Conservation (phyloP, 2,113 vertebrate species). For the Cyanoramphus novaezelandiae region DNA sequence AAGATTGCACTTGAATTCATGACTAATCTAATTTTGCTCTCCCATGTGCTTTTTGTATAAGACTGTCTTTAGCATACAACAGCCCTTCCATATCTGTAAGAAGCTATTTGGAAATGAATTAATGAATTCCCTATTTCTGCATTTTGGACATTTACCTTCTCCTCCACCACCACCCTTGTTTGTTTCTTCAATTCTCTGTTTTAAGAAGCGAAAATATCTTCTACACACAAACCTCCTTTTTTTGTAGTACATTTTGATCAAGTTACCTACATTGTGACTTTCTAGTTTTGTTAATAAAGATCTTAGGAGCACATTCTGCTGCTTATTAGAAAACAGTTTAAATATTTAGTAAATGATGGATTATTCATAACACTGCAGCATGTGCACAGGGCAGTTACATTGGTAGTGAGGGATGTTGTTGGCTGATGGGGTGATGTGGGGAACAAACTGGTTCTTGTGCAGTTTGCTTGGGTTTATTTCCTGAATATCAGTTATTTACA, state of each 20-base stretch:
- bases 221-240: background rate
- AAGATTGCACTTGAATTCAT: slow-evolving; percentile 63
- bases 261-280: background rate
- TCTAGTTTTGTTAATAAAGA: background rate
- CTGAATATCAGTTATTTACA: background rate
- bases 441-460: background rate
- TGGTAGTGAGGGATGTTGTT: background rate
- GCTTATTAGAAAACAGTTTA: background rate
- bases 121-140: background rate
- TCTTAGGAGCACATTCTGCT: background rate
- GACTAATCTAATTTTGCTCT: slow-evolving; percentile 65
- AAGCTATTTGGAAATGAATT: background rate
- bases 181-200: background rate
- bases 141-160: background rate
- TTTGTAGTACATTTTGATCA: background rate
- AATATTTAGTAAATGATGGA: background rate
- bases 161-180: background rate
- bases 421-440: background rate
- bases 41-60: slow-evolving; percentile 36
- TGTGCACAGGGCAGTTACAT: background rate
- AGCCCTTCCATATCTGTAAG: background rate
- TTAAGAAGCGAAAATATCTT: background rate
- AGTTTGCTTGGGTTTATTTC: background rate
- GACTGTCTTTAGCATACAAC: slow-evolving; percentile 21
- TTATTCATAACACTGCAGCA: background rate